Evolutionary conservation across 2,113 vertebrate species (phyloP).

Genomic region (Varanus komodoensis): DNA sequence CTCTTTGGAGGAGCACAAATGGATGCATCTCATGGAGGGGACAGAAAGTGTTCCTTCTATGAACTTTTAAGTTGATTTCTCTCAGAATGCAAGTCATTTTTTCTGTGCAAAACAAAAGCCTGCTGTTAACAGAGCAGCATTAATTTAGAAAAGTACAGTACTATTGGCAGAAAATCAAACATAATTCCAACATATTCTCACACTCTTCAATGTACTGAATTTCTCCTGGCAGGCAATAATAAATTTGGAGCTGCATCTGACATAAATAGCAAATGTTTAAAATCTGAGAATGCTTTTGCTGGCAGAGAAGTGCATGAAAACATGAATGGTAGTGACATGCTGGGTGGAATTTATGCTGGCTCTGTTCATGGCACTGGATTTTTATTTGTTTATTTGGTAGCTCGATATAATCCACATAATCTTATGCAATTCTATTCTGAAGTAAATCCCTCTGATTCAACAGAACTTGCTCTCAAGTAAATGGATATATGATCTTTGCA

Average conservation of each 20-base stretch:
- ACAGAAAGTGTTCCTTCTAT: not conserved
- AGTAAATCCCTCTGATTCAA: no score
- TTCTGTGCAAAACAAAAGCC: not conserved
- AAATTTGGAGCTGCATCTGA: constrained; percentile 50
- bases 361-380: not conserved
- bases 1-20: not conserved
- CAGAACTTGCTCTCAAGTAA: no score
- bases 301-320: constrained; percentile 49
- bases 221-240: constrained; percentile 63
- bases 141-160: constrained; percentile 37
- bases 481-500: no score
- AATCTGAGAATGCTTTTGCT: constrained; percentile 61
- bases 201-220: constrained; percentile 43
- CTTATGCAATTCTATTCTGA: no score
- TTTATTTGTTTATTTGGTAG: no score
- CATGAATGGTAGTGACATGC: not conserved
- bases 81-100: not conserved
- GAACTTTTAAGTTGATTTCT: not conserved
- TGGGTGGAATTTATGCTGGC: not conserved
- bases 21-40: not conserved
- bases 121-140: not conserved
- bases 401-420: no score
- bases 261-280: constrained; percentile 64
- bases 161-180: constrained; percentile 64
- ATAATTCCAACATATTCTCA: constrained; percentile 20